Conservation (phyloP, 2,113 vertebrate species). For the Oxyura jamaicensis region DNA sequence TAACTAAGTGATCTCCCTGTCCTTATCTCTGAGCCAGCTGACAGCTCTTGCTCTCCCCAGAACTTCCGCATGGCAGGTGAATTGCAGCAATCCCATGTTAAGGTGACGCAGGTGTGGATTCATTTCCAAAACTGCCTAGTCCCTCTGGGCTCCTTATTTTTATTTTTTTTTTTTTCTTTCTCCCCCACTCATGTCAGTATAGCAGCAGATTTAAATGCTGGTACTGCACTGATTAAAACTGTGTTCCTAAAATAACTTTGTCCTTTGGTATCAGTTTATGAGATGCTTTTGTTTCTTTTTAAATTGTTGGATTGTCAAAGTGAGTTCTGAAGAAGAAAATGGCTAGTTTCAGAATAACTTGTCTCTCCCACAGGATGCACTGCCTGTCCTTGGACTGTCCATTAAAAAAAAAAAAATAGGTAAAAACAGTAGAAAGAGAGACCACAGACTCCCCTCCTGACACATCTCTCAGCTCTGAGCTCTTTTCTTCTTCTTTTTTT, state of each 20-base stretch:
- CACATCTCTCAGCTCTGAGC: not conserved
- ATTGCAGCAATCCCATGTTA: conserved; percentile 25
- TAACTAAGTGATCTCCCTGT: no score
- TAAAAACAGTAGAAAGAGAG: not conserved
- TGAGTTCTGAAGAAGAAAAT: conserved; percentile 22
- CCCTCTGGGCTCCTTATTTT: conserved; percentile 52
- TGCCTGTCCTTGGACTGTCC: not conserved
- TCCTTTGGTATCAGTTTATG: conserved; percentile 27
- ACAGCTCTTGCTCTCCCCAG: not conserved
- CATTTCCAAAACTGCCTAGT: conserved; percentile 48
- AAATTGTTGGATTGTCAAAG: conserved; percentile 31
- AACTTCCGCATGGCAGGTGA: not conserved
- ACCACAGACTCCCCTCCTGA: not conserved
- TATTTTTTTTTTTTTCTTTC: conserved; percentile 14
- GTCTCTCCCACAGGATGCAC: not conserved
- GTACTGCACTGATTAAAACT: conserved; percentile 59
- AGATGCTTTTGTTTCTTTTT: conserved; percentile 43
- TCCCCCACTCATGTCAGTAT: not conserved
- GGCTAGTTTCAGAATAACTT: not conserved
- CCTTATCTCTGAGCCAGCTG: not conserved
- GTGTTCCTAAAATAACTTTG: conserved; percentile 56
- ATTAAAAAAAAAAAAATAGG: not conserved
- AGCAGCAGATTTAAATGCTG: conserved; percentile 45
- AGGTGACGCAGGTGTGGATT: conserved; percentile 58
- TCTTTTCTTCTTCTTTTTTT: not conserved